Evolutionary conservation across 2,888 invertebrate species (phyloP), one percentile per base, ranked within the genome.

Genomic region (Chymomyza procnemis): DNA sequence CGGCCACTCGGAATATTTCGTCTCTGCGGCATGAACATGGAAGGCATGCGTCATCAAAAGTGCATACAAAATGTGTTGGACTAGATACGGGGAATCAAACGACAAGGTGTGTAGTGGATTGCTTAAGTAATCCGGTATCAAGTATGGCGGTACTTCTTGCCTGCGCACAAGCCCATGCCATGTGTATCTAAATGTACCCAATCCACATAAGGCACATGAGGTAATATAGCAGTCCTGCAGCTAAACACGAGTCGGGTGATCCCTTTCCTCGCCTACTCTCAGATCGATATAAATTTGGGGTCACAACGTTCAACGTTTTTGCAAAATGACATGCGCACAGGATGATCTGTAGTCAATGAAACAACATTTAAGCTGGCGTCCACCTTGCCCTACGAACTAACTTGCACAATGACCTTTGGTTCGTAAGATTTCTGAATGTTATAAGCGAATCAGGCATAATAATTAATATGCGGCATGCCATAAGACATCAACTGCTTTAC

Each of bases 221-320:
- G 12, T 12, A 93, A 3, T 41, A 12, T 1, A 41, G 34, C 12
- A 41, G 12, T 9, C 3, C 12, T 41, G n/a, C 34, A 12, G 34
- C 34, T 12, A 9, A 12, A 12, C 34, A 41, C 1, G 34, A 41
- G 34, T 12, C 12, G 3, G 34, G 3, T 5, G 34, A 12, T 41
- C 34, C 34, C 3, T 12, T 41, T 9, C 34, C 34, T 2, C 34
- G 9, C 9, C 3, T 41, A 41, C 12, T n/a, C n/a, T 12, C 12
- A 41, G 34, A 41, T 41, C 34, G n/a, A n/a, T n/a, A 5, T 41
- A 12, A 12, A 2, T 12, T 12, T 12, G 34, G 34, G 3, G 12
- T 12, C 3, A 14, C 3, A 41, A 12, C n/a, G n/a, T n/a, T n/a
- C n/a, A n/a, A n/a, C n/a, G 34, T 12, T 12, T 12, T 34, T 8